A percentile compares a stretch with the other conserved stretches of the same genome.
Evolutionary conservation across 2,113 vertebrate genomes (phyloP).

Genomic region (Progne subis): DNA sequence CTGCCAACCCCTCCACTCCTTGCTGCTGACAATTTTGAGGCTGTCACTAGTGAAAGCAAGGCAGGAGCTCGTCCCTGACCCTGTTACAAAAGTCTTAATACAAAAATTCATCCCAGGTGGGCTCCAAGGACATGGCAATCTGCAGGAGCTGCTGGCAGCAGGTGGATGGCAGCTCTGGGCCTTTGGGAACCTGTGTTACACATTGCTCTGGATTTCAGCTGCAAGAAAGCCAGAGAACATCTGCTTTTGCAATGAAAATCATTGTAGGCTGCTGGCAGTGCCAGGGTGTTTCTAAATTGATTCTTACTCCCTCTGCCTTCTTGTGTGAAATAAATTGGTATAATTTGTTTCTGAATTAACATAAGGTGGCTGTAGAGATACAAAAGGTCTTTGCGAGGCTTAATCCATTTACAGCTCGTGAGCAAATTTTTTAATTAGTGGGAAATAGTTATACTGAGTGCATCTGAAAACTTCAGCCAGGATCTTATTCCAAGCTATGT

Average conservation of each 20-base stretch:
- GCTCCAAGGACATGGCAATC: neutral
- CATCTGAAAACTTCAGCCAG: neutral
- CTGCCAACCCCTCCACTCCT: neutral
- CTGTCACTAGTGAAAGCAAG: neutral
- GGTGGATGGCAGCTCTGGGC: neutral
- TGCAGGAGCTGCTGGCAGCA: neutral
- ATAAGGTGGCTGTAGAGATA: neutral
- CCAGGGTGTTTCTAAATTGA: neutral
- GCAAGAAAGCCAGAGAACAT: neutral
- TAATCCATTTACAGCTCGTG: neutral
- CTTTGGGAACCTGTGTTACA: neutral
- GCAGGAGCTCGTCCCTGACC: neutral
- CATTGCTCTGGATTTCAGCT: neutral
- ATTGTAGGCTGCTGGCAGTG: neutral
- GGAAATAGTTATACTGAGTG: neutral
- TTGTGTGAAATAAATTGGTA: neutral
- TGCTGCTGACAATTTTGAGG: neutral
- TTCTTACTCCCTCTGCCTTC: neutral
- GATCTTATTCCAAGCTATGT: neutral
- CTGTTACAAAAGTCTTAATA: neutral
- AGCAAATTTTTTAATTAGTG: slow-evolving; percentile 19
- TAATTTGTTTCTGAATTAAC: neutral
- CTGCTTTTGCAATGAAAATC: neutral
- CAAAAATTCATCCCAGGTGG: neutral
- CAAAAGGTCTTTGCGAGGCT: neutral